Conservation (phyloP, 2,888 invertebrate genomes). For the Eristalis intricaria region DNA sequence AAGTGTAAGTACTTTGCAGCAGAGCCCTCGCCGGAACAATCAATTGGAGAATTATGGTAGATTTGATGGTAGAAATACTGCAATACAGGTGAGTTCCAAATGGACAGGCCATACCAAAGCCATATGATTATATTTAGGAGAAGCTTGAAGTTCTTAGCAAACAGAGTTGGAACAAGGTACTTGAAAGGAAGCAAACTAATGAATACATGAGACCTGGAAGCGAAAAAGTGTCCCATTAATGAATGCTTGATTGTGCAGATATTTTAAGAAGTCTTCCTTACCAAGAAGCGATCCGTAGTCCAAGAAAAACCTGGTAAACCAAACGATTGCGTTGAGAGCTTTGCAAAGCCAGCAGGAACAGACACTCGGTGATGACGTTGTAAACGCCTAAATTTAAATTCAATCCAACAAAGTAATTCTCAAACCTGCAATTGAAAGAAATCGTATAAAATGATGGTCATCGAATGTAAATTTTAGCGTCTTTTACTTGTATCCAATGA, state of each 20-base stretch:
- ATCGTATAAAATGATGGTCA: neutral
- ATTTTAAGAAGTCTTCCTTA: constrained; percentile 36
- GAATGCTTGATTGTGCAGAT: neutral
- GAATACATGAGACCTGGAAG: constrained; percentile 78
- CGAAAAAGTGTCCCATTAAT: neutral
- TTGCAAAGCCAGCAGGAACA: constrained; percentile 78
- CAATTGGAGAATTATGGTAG: constrained; percentile 79
- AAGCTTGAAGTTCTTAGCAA: constrained; percentile 80
- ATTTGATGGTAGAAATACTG: constrained; percentile 81
- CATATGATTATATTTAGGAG: constrained; percentile 79
- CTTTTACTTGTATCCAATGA: constrained; percentile 78
- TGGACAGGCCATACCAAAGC: constrained; percentile 80
- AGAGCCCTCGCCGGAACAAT: constrained; percentile 80
- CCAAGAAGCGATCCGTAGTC: constrained; percentile 80
- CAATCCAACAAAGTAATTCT: constrained; percentile 80
- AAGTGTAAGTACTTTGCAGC: constrained; percentile 77
- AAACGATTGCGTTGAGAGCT: constrained; percentile 78
- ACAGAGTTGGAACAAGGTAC: constrained; percentile 80
- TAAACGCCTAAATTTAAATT: constrained; percentile 80
- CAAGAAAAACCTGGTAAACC: constrained; percentile 79
- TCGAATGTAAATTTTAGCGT: neutral
- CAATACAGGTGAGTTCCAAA: constrained; percentile 81
- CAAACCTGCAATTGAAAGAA: constrained; percentile 76
- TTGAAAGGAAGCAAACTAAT: constrained; percentile 80
- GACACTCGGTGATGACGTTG: constrained; percentile 79